A percentile compares a stretch with the other conserved stretches of the same genome.
These are phyloP conservation scores for Cepaea hortensis DNA, from an alignment of 2,888 invertebrate species.

Conservation along the genomic window DNA sequence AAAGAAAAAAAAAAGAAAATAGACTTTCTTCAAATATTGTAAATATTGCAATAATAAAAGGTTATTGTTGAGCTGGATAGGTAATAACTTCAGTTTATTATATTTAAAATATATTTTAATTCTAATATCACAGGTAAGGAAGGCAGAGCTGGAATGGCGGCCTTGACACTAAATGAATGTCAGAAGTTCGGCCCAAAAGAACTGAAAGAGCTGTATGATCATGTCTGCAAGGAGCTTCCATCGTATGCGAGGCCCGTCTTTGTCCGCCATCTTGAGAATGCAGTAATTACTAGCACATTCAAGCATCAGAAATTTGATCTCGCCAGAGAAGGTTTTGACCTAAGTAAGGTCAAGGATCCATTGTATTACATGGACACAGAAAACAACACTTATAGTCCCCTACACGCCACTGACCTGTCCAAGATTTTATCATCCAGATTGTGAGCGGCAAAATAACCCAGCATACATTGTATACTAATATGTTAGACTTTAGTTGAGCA, in stretches of 20 bases:
- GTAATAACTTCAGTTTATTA: background rate
- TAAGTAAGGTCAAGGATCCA: slow-evolving; percentile 53
- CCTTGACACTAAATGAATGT: slow-evolving; percentile 57
- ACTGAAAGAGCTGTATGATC: slow-evolving; percentile 53
- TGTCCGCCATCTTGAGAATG: slow-evolving; percentile 57
- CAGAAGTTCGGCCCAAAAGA: slow-evolving; percentile 42
- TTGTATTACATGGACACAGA: slow-evolving; percentile 58
- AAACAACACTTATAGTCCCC: slow-evolving; percentile 53
- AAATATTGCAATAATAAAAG: background rate
- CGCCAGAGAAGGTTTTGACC: slow-evolving; percentile 62
- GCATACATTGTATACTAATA: too few species aligned
- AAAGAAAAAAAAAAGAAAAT: too few species aligned
- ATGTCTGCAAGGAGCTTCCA: slow-evolving; percentile 59
- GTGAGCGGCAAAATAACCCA: slow-evolving; percentile 43
- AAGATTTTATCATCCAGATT: slow-evolving; percentile 54
- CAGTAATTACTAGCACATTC: slow-evolving; percentile 63
- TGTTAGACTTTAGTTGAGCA: too few species aligned
- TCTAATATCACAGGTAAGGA: slow-evolving; percentile 51
- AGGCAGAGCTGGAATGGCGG: slow-evolving; percentile 67
- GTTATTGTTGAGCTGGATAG: background rate
- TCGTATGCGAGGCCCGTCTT: slow-evolving; percentile 66
- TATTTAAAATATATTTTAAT: too few species aligned
- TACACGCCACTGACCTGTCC: slow-evolving; percentile 37
- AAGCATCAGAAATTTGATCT: slow-evolving; percentile 61
- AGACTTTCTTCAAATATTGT: too few species aligned